Evolutionary conservation across 53 echinoderm and acorn worm genomes (phyloP), one percentile per base, ranked within the genome.

Genomic region (Pentamera pediparva): DNA sequence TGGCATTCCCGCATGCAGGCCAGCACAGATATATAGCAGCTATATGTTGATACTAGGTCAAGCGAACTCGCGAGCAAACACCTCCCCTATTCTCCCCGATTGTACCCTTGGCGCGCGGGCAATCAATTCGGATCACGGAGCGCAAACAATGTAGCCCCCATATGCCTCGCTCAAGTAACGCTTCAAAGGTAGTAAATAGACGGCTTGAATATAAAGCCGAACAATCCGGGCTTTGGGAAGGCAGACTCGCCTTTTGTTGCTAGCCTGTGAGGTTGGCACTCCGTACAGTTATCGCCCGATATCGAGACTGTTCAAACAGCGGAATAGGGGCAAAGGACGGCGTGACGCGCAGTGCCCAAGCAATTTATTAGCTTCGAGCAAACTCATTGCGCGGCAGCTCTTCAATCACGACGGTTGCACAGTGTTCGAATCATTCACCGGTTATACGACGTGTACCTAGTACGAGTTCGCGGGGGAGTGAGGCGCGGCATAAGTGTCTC

Each of bases 101-200:
- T 43, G 45, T 47, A 28, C 32, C 33, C 55, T 24, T 32, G 20
- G 32, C 53, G 55, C 18, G n/a, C n/a, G n/a, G 10, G 35, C 34
- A n/a, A 25, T 53, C 35, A 19, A 54, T 35, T 72, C 73, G 73
- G 52, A 51, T 72, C 73, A 72, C 73, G 55, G 54, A 72, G 55
- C 73, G 73, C 73, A 72, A 72, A 72, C 73, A 72, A 72, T 72
- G 22, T n/a, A n/a, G n/a, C n/a, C n/a, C 73, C 32, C 73, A 72
- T 39, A n/a, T 36, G 37, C 39, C 28, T 35, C 73, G 73, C 36
- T 72, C 73, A 72, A 72, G n/a, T n/a, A n/a, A 72, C 54, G 54
- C 32, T 25, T 40, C 17, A 47, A 41, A 67, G n/a, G n/a, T n/a
- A n/a, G n/a, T n/a, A n/a, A n/a, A n/a, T n/a, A n/a, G n/a, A 52